Conservation (phyloP, 2,888 invertebrate genomes). For the Conchocele bisecta region DNA sequence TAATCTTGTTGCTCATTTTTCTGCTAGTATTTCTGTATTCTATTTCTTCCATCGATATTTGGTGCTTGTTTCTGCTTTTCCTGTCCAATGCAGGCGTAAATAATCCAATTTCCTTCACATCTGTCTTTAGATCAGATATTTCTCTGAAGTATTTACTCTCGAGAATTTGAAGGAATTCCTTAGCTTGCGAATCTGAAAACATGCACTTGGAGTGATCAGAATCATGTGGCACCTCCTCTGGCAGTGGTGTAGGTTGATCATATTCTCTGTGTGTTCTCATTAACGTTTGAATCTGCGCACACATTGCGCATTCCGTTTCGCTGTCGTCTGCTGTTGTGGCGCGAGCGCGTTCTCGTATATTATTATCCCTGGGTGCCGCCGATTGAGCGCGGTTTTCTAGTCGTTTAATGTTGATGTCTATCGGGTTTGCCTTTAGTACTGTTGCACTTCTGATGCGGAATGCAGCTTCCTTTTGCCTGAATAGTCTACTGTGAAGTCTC, state of each 20-base stretch:
- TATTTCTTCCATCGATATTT: conserved; percentile 23
- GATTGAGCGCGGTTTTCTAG: conserved; percentile 1
- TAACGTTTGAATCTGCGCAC: conserved; percentile 38
- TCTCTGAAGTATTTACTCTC: conserved; percentile 40
- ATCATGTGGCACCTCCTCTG: background rate
- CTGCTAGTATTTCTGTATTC: conserved; percentile 12
- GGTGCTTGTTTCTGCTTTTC: background rate
- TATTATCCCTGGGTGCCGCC: background rate
- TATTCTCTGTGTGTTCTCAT: conserved; percentile 33
- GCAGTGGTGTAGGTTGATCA: conserved; percentile 2
- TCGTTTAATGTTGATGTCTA: conserved; percentile 18
- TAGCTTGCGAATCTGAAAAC: conserved; percentile 46
- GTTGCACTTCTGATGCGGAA: conserved; percentile 43
- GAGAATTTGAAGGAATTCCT: conserved; percentile 40
- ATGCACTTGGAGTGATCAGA: conserved; percentile 42
- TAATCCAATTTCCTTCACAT: conserved; percentile 27
- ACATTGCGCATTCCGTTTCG: conserved; percentile 20
- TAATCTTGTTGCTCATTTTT: conserved; percentile 28
- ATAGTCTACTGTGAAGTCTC: conserved; percentile 30
- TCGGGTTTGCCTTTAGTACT: conserved; percentile 19
- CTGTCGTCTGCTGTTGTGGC: background rate
- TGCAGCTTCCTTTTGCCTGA: conserved; percentile 25
- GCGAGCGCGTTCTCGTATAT: background rate
- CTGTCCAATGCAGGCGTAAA: background rate
- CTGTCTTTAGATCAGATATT: conserved; percentile 23